A percentile compares a stretch with the other conserved stretches of the same genome.
Conservation (phyloP, 2,888 invertebrate genomes). For the Aporophyla lueneburgensis region DNA sequence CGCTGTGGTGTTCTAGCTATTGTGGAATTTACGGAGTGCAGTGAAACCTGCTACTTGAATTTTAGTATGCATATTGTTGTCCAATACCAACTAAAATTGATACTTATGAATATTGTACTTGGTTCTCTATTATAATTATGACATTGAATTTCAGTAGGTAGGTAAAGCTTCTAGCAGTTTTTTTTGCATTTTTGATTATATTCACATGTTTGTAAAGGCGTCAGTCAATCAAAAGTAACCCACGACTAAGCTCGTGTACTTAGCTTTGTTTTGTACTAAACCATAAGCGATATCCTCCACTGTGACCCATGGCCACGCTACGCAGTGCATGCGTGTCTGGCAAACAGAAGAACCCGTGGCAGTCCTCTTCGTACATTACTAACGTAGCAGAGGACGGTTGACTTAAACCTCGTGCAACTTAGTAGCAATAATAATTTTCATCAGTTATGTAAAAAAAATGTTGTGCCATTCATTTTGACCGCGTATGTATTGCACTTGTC, state of each 20-base stretch:
- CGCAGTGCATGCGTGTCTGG: no score
- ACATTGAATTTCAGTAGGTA: not conserved
- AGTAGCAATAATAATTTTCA: not conserved
- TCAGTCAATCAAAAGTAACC: not conserved
- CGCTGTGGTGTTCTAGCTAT: no score
- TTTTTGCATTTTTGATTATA: not conserved
- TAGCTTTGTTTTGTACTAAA: not conserved
- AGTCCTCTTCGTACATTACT: not conserved
- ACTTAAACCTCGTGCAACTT: slow-evolving; percentile 8
- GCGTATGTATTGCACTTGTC: no score
- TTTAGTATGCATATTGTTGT: not conserved
- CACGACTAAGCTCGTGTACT: not conserved
- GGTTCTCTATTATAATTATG: not conserved
- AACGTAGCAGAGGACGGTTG: not conserved
- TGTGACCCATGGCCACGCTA: no score
- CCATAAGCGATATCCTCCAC: not conserved
- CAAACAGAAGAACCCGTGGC: not conserved
- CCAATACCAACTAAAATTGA: not conserved
- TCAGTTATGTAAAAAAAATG: no score
- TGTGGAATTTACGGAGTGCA: no score
- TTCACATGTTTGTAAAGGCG: not conserved
- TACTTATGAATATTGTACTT: not conserved
- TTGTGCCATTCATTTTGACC: no score
- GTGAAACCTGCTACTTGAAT: no score
- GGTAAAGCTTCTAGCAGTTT: no score